A percentile compares a stretch with the other conserved stretches of the same genome.
Evolutionary conservation across 53 echinoderm and acorn worm species (phyloP).

Genomic region (Mesocentrotus franciscanus): DNA sequence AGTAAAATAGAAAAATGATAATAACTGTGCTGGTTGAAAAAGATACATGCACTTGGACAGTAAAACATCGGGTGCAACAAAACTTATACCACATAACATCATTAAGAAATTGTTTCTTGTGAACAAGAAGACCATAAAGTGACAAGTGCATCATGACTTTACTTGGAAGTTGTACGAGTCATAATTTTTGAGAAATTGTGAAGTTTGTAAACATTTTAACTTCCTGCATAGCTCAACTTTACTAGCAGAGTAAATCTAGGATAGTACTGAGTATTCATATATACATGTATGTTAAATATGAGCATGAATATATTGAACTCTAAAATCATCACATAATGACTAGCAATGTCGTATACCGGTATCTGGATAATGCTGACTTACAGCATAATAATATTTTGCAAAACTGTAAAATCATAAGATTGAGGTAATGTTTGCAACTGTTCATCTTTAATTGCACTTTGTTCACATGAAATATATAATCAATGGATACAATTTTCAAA

Average conservation of each 20-base stretch:
- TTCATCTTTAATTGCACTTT: background rate
- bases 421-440: background rate
- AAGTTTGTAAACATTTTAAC: too few relatives aligned
- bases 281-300: background rate
- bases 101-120: background rate
- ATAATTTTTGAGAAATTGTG: too few relatives aligned
- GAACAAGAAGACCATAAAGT: too few relatives aligned
- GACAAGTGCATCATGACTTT: too few relatives aligned
- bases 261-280: background rate
- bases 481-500: background rate
- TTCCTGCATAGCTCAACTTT: background rate
- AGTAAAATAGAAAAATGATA: background rate
- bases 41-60: background rate
- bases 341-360: background rate
- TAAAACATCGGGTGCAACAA: background rate
- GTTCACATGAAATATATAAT: background rate
- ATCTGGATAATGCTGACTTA: background rate
- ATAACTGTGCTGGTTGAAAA: background rate
- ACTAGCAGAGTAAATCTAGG: background rate
- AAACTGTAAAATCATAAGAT: background rate
- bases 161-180: too few relatives aligned
- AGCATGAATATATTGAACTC: background rate
- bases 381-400: background rate
- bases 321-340: background rate
- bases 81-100: background rate